phyloP scores from a whole-genome alignment of 2,797 vertebrate genomes.

The Pygocentrus nattereri region DNA sequence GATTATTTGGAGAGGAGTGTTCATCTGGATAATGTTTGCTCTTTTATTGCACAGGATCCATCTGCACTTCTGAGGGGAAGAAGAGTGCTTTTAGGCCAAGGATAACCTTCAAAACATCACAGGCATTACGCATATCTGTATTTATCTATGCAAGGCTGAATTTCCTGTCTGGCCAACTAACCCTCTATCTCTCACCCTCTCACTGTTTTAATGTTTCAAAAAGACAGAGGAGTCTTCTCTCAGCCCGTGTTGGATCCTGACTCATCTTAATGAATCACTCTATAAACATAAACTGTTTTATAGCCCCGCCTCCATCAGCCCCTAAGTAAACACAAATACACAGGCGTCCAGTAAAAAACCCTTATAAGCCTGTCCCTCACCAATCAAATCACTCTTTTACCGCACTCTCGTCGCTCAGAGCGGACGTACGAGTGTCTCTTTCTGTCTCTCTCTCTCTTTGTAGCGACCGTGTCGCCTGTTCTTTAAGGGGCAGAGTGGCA shows the following conservation, averaged over 20 bases:
- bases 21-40: constrained; percentile 9
- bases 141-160: background rate
- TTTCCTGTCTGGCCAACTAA: background rate
- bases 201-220: background rate
- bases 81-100: constrained; percentile 1
- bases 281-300: constrained; percentile 54
- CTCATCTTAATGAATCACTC: constrained; percentile 48
- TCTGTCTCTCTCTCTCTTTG: constrained; percentile 28
- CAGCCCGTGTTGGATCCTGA: constrained; percentile 5
- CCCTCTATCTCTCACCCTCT: background rate
- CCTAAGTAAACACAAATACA: constrained; percentile 80
- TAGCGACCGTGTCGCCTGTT: constrained; percentile 8
- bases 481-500: constrained; percentile 63
- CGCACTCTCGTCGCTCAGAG: constrained; percentile 24
- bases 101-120: constrained; percentile 1
- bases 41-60: constrained; percentile 3
- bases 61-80: constrained; percentile 1
- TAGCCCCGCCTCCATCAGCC: constrained; percentile 67
- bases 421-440: constrained; percentile 32
- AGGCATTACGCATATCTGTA: background rate
- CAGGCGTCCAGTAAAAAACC: constrained; percentile 76
- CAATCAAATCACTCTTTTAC: constrained; percentile 55
- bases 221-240: constrained; percentile 18
- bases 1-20: constrained; percentile 6
- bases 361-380: constrained; percentile 78